Evolutionary conservation across 2,113 vertebrate species (phyloP), one percentile per base, ranked within the genome.

Genomic region (Vanacampus margaritifer): DNA sequence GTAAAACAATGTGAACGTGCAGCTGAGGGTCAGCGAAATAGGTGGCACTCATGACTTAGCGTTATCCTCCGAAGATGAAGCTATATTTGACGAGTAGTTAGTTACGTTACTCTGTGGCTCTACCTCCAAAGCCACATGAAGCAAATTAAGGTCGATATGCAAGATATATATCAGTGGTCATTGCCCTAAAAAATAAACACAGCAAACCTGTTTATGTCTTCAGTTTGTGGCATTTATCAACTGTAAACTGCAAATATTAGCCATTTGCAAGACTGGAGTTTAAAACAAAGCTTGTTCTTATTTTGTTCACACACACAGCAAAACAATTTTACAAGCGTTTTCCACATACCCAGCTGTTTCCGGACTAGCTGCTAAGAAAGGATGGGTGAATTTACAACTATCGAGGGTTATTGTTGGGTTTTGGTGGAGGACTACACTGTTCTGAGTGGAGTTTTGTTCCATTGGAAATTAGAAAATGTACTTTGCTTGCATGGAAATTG

Each of bases 341-440:
- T 54, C 51, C 3, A 57, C 54, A 57, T 57, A 57, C 54, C 16
- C 54, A 57, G 26, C 54, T 19, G 54, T 57, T 57, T 57, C 54
- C 54, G 54, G 54, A 57, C 54, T 2, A 3, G 14, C 26, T 32
- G 28, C 16, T 57, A 57, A 57, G 2, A 14, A 32, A 57, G 26
- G 3, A 17, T 32, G 14, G 16, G 14, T 17, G 7, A 57, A 57
- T 57, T 32, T 57, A 32, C 54, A 28, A 32, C 28, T 32, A 16
- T 8, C 54, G 13, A 32, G 14, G 13, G 7, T 17, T 17, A 16
- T 57, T 32, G 16, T 32, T 32, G 16, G 6, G 28, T 16, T 57
- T 8, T 16, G 26, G 16, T 17, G 14, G 14, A 57, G 28, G 54
- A 8, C 51, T 24, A 1, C 23, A 9, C 23, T 24, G 2, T n/a